Evolutionary conservation across 2,888 invertebrate species (phyloP).

Genomic region (Euplexia lucipara): DNA sequence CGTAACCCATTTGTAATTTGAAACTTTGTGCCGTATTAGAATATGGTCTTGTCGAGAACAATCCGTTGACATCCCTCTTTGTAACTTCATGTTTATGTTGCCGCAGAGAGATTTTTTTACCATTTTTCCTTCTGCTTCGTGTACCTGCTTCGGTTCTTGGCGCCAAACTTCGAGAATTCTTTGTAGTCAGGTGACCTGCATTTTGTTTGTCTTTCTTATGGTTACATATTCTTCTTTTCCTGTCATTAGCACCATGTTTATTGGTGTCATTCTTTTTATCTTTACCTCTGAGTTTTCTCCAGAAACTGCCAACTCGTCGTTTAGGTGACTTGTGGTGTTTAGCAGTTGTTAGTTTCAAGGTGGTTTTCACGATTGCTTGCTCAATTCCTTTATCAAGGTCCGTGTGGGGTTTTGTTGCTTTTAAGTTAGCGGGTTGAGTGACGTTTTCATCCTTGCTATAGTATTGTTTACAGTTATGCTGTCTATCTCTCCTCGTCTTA

Average conservation of each 20-base stretch:
- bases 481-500: slow-evolving; percentile 57
- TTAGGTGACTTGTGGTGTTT: slow-evolving; percentile 51
- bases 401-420: slow-evolving; percentile 1
- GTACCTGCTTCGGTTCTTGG: slow-evolving; percentile 8
- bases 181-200: background rate
- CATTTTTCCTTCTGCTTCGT: slow-evolving; percentile 28
- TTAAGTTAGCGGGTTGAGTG: background rate
- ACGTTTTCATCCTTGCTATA: slow-evolving; percentile 40
- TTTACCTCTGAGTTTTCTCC: slow-evolving; percentile 65
- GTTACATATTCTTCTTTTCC: slow-evolving; percentile 25
- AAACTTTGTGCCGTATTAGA: background rate
- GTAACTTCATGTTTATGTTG: slow-evolving; percentile 6
- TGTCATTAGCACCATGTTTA: slow-evolving; percentile 23
- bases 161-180: background rate
- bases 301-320: slow-evolving; percentile 54
- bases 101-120: background rate
- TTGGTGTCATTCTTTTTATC: slow-evolving; percentile 31
- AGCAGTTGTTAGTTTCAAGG: slow-evolving; percentile 12
- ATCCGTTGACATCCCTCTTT: slow-evolving; percentile 28
- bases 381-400: slow-evolving; percentile 6
- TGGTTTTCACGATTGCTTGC: background rate
- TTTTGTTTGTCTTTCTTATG: slow-evolving; percentile 22
- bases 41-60: slow-evolving; percentile 10
- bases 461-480: slow-evolving; percentile 55
- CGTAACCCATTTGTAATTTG: slow-evolving; percentile 23